Conservation (phyloP, 2,888 invertebrate genomes). For the Choristoneura rosaceana region DNA sequence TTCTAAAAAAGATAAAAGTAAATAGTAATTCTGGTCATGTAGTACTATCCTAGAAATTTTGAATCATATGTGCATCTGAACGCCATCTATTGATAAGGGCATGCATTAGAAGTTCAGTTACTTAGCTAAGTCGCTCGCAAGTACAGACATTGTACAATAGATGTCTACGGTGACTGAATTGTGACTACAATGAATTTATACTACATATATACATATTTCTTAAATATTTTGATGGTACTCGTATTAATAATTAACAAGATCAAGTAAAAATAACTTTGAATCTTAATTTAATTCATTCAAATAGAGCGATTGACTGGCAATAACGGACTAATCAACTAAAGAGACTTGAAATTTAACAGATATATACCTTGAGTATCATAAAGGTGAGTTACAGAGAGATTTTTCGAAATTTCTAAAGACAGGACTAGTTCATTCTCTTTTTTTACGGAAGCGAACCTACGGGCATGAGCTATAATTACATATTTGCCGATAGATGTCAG, state of each 20-base stretch:
- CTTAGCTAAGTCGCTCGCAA: constrained; percentile 9
- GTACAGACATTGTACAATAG: constrained; percentile 20
- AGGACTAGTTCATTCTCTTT: no score
- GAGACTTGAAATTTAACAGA: no score
- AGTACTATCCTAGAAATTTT: not conserved
- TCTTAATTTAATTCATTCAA: not conserved
- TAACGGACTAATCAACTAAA: no score
- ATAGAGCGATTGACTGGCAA: no score
- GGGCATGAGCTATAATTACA: no score
- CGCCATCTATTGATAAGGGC: constrained; percentile 34
- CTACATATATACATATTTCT: not conserved
- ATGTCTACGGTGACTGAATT: constrained; percentile 13
- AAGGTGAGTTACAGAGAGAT: no score
- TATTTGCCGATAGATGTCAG: constrained; percentile 26
- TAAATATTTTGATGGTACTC: not conserved
- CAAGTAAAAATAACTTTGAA: not conserved
- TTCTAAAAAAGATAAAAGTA: no score
- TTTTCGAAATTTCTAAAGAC: no score
- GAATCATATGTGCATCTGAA: constrained; percentile 7
- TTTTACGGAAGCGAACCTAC: no score
- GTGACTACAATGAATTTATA: not conserved
- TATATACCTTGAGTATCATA: no score
- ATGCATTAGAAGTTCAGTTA: constrained; percentile 25
- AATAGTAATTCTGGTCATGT: not conserved
- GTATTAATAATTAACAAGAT: not conserved